Percentiles rank a stretch among this genome's conserved stretches.
Conservation (phyloP, 1,140 invertebrate species). For the Bombus polaris region DNA sequence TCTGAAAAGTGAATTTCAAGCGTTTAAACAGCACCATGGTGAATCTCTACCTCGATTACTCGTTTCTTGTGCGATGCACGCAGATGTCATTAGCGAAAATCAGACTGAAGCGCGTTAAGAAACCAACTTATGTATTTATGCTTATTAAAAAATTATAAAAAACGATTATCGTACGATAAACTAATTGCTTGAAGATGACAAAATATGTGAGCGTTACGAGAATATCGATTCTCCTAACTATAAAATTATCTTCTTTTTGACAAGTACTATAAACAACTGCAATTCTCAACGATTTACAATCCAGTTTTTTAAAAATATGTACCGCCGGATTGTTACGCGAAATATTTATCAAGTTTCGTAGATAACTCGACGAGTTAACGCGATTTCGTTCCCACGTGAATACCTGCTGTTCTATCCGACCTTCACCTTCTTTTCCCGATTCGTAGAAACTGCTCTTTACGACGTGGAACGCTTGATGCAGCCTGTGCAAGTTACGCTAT, state of each 20-base stretch:
- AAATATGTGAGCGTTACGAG: too few species aligned
- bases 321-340: neutral
- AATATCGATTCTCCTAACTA: too few species aligned
- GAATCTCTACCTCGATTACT: neutral
- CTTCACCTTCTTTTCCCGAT: conserved; percentile 62
- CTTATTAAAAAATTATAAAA: too few species aligned
- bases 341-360: neutral
- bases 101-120: neutral
- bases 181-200: too few species aligned
- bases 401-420: conserved; percentile 39
- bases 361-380: neutral
- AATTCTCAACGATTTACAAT: neutral
- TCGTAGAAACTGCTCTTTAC: conserved; percentile 19
- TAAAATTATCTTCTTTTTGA: too few species aligned
- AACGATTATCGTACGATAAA: too few species aligned
- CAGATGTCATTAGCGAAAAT: neutral
- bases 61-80: neutral
- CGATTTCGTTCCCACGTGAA: conserved; percentile 39
- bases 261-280: too few species aligned
- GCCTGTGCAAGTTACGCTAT: conserved; percentile 20
- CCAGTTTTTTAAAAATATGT: neutral
- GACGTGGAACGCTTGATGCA: conserved; percentile 9
- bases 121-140: neutral
- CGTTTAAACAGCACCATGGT: neutral
- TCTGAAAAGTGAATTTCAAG: conserved; percentile 4